A percentile compares a stretch with the other conserved stretches of the same genome.
These are phyloP conservation scores for Chesias legatella DNA, from an alignment of 2,888 invertebrate species.

Conservation along the genomic window DNA sequence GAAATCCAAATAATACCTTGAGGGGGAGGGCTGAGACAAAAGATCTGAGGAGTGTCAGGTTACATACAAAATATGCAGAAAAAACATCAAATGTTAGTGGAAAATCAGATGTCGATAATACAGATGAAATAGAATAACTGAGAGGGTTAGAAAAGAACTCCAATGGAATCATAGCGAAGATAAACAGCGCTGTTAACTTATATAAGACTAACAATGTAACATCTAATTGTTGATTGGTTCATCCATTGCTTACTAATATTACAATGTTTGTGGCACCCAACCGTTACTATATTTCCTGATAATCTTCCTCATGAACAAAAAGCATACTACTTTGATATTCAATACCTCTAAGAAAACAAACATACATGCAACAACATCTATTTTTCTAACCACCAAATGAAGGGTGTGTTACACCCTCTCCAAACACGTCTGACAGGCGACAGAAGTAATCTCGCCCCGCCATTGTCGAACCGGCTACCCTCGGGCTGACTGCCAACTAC, in stretches of 20 bases:
- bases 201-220: no score
- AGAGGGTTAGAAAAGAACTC: neutral
- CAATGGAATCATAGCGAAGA: no score
- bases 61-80: constrained; percentile 18
- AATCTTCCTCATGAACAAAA: neutral
- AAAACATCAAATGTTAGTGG: constrained; percentile 12
- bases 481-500: constrained; percentile 32
- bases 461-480: constrained; percentile 65
- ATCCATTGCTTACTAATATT: no score
- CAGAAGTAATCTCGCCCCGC: constrained; percentile 63
- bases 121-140: neutral
- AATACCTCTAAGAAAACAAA: constrained; percentile 5
- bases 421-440: constrained; percentile 49
- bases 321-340: constrained; percentile 1
- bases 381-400: constrained; percentile 24
- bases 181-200: no score
- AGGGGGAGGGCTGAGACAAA: constrained; percentile 24
- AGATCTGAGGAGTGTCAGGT: constrained; percentile 18
- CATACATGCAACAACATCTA: constrained; percentile 5
- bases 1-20: constrained; percentile 17
- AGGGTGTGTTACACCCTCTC: constrained; percentile 25
- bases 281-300: neutral
- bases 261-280: no score
- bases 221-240: no score
- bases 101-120: constrained; percentile 14